Conservation (phyloP, 53 echinoderm and acorn worm species). For the Echinometra lucunter region DNA sequence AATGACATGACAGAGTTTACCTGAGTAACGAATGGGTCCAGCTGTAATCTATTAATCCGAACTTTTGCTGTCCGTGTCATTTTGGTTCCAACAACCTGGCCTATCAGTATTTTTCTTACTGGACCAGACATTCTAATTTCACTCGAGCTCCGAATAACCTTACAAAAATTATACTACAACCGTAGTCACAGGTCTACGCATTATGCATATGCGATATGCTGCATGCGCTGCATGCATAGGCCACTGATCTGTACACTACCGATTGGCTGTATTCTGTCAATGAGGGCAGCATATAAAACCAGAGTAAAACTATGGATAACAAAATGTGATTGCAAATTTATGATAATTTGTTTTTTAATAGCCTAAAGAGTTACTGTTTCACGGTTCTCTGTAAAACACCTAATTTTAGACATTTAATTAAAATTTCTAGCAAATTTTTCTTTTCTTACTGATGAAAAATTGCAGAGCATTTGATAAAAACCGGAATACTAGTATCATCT, state of each 20-base stretch:
- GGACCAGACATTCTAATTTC: conserved; percentile 28
- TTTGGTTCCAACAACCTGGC: conserved; percentile 86
- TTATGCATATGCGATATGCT: too few relatives aligned
- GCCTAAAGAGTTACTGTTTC: background rate
- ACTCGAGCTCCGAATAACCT: too few relatives aligned
- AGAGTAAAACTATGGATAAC: background rate
- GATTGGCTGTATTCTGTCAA: background rate
- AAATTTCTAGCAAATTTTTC: background rate
- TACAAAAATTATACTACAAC: too few relatives aligned
- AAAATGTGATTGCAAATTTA: background rate
- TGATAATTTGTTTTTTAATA: background rate
- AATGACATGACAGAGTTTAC: too few relatives aligned
- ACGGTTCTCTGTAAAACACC: background rate
- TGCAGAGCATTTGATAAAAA: background rate
- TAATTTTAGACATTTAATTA: background rate
- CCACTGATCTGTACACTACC: too few relatives aligned
- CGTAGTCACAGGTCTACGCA: too few relatives aligned
- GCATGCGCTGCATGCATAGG: too few relatives aligned
- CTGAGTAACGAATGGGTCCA: conserved; percentile 90
- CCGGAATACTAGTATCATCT: background rate
- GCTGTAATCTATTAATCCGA: conserved; percentile 76
- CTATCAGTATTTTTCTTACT: conserved; percentile 74
- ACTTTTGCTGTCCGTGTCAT: conserved; percentile 86
- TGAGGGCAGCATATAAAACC: conserved; percentile 34
- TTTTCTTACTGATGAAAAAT: background rate